Conservation (phyloP, 2,113 vertebrate genomes). For the Lonchura striata region DNA sequence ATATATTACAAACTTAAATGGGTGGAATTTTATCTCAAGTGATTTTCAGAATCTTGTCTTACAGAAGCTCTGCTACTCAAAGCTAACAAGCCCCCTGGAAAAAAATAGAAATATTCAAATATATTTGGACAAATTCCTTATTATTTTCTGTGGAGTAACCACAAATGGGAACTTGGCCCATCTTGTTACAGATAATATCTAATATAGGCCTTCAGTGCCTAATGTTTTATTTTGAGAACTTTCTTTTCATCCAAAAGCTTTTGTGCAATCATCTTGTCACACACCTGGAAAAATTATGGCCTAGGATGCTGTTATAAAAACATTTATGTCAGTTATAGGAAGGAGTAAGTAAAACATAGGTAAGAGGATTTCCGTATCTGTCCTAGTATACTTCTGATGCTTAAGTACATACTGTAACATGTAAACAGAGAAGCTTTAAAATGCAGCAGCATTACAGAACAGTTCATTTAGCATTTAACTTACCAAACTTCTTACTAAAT, state of each 20-base stretch:
- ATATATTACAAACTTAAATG: not conserved
- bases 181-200: not conserved
- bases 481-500: slow-evolving; percentile 81
- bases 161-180: not conserved
- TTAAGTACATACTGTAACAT: not conserved
- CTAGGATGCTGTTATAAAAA: not conserved
- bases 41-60: not conserved
- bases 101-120: not conserved
- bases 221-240: not conserved
- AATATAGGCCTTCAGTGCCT: not conserved
- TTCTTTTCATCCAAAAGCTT: not conserved
- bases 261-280: not conserved
- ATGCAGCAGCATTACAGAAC: not conserved
- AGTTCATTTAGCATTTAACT: slow-evolving; percentile 5
- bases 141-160: not conserved
- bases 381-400: not conserved
- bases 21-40: not conserved
- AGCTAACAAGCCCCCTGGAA: not conserved
- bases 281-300: not conserved
- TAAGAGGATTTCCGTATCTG: not conserved
- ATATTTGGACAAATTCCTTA: not conserved
- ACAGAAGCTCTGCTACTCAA: not conserved
- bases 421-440: not conserved
- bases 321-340: not conserved
- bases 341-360: not conserved